Conservation (phyloP, 35 echinoderm and acorn worm species). For the Holothuria glaberrima region DNA sequence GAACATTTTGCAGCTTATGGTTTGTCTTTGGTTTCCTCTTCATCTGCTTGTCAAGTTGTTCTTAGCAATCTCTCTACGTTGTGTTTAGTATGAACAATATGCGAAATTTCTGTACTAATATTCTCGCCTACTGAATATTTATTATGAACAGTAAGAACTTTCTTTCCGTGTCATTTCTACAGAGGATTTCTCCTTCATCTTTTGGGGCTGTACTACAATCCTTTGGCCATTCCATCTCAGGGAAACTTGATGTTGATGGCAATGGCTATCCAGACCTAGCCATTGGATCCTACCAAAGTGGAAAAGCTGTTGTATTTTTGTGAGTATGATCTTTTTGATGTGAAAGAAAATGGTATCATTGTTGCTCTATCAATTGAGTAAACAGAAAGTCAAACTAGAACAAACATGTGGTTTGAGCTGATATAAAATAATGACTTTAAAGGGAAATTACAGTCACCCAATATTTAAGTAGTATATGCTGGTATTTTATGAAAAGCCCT, state of each 20-base stretch:
- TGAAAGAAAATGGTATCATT: conserved; percentile 1
- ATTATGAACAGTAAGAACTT: too few relatives aligned
- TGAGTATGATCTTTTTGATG: conserved; percentile 36
- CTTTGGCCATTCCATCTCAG: conserved; percentile 85
- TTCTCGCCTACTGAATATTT: too few relatives aligned
- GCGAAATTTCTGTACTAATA: too few relatives aligned
- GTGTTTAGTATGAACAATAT: too few relatives aligned
- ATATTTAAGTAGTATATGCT: background rate
- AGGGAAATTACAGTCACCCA: background rate
- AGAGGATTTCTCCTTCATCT: conserved; percentile 70
- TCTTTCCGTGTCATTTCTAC: background rate
- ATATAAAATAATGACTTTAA: background rate
- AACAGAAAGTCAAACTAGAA: too few relatives aligned
- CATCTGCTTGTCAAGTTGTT: too few relatives aligned
- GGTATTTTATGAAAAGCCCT: too few relatives aligned
- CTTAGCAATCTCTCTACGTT: too few relatives aligned
- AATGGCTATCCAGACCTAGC: conserved; percentile 89
- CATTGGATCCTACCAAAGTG: conserved; percentile 76
- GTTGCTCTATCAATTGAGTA: too few relatives aligned
- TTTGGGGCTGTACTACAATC: conserved; percentile 46
- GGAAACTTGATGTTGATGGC: conserved; percentile 76
- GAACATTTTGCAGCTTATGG: too few relatives aligned
- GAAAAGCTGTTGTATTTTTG: conserved; percentile 69
- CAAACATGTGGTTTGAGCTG: background rate
- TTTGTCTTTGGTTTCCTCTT: too few relatives aligned